Evolutionary conservation across 1,140 invertebrate genomes (phyloP), one percentile per base, ranked within the genome.

Genomic region (Thaumetopoea pityocampa): DNA sequence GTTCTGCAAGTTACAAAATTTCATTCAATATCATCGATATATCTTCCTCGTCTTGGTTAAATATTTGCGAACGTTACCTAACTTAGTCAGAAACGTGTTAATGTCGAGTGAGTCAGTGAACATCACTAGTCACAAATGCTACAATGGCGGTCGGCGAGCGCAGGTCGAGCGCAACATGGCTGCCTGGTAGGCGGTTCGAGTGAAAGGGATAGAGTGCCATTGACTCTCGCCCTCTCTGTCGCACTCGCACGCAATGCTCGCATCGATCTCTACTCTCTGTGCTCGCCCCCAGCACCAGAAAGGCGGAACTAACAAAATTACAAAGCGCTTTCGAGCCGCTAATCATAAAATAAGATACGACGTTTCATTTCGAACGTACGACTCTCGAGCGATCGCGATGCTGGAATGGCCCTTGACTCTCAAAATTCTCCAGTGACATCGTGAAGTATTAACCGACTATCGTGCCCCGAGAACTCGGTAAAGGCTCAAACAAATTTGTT

Each of bases 291-390:
- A 78, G 77, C 77, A 78, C 76, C 80, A 80, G 73, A 84, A 84
- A 81, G 80, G 77, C 80, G 80, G 77, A 84, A 84, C 80, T 81
- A 81, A 81, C 80, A 84, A 81, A 84, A 84, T 84, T 81, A 84
- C 77, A 79, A 80, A 84, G 77, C 76, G 77, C 77, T 81, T 79
- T 81, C 77, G 77, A 81, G 77, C 77, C 80, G 77, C 80, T 84
- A 84, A 84, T 84, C 77, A 84, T 82, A 82, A 84, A 81, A 84
- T 82, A 84, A 84, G 80, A 84, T 84, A 84, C 80, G 80, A 84
- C 80, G 80, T 84, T 84, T 84, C 80, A 84, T 81, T 81, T 80
- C 77, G 73, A 80, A 64, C 74, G 80, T 79, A 80, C 67, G 66
- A 71, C 77, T 79, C 76, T 78, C 71, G 58, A 79, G 71, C 72